Evolutionary conservation across 2,888 invertebrate genomes (phyloP).

Genomic region (Agriopis marginaria): DNA sequence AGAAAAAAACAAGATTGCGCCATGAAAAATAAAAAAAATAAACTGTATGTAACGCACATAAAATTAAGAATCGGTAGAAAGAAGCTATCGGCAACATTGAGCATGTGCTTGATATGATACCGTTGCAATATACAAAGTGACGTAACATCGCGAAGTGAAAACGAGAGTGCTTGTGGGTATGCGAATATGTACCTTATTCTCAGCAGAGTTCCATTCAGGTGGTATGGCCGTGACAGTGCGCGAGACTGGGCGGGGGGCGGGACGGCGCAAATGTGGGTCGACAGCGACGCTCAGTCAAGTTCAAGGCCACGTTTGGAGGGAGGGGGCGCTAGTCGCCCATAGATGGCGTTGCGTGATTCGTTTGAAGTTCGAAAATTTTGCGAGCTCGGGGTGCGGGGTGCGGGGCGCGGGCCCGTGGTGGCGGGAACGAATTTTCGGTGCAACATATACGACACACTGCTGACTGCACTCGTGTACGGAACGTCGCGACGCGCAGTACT

Average conservation of each 20-base stretch:
- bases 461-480: constrained; percentile 78
- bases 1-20: neutral
- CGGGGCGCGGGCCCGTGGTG: constrained; percentile 67
- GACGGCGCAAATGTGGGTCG: constrained; percentile 79
- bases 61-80: constrained; percentile 31
- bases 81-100: constrained; percentile 39
- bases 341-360: constrained; percentile 82
- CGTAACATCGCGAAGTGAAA: constrained; percentile 76
- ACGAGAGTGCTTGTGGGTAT: constrained; percentile 67
- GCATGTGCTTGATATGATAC: constrained; percentile 59
- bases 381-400: constrained; percentile 67
- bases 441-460: constrained; percentile 78
- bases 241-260: constrained; percentile 67
- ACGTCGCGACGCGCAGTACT: constrained; percentile 83
- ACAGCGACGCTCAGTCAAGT: constrained; percentile 79
- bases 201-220: constrained; percentile 74
- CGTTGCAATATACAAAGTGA: constrained; percentile 66
- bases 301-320: constrained; percentile 79
- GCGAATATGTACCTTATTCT: constrained; percentile 73
- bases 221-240: constrained; percentile 73
- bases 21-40: constrained; percentile 21
- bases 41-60: constrained; percentile 29
- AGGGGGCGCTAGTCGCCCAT: constrained; percentile 70
- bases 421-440: constrained; percentile 84
- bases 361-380: constrained; percentile 77